These are phyloP conservation scores for Tangara arthus DNA, from an alignment of 2,797 vertebrate species.

Conservation along the genomic window DNA sequence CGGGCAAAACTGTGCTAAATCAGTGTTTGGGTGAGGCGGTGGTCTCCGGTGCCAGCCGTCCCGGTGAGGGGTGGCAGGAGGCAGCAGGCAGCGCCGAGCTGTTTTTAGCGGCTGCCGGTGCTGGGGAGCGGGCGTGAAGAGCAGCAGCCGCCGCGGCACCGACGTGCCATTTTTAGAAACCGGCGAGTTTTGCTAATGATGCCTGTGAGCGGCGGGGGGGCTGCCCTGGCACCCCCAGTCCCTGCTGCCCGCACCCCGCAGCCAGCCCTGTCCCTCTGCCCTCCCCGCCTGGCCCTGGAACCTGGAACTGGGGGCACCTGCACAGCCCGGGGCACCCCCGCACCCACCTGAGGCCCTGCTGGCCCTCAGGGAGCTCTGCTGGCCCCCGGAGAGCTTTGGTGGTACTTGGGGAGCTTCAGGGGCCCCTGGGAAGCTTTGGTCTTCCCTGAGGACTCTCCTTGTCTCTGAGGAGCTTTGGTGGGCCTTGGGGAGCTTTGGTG, in stretches of 20 bases:
- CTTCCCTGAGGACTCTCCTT: neutral
- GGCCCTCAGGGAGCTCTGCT: neutral
- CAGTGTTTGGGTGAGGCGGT: neutral
- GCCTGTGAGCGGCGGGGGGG: neutral
- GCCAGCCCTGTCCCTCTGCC: neutral
- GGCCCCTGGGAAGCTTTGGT: neutral
- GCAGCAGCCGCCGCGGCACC: neutral
- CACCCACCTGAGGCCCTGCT: neutral
- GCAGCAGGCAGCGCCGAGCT: slow-evolving; percentile 3
- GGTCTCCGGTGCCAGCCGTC: neutral
- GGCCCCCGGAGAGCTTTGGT: neutral
- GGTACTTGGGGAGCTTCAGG: neutral
- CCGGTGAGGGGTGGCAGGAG: neutral
- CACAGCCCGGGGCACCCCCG: neutral
- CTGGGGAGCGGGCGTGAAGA: neutral
- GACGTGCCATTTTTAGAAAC: slow-evolving; percentile 10
- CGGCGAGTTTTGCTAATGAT: neutral
- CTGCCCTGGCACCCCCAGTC: rapidly evolving
- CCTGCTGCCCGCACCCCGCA: neutral
- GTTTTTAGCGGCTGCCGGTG: slow-evolving; percentile 32
- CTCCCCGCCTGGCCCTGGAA: neutral
- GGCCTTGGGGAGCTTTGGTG: neutral
- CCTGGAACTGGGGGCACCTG: neutral
- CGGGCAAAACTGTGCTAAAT: neutral
- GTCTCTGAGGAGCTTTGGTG: neutral